A percentile compares a stretch with the other conserved stretches of the same genome.
Conservation (phyloP, 2,888 invertebrate species). For the Melanotus villosus region DNA sequence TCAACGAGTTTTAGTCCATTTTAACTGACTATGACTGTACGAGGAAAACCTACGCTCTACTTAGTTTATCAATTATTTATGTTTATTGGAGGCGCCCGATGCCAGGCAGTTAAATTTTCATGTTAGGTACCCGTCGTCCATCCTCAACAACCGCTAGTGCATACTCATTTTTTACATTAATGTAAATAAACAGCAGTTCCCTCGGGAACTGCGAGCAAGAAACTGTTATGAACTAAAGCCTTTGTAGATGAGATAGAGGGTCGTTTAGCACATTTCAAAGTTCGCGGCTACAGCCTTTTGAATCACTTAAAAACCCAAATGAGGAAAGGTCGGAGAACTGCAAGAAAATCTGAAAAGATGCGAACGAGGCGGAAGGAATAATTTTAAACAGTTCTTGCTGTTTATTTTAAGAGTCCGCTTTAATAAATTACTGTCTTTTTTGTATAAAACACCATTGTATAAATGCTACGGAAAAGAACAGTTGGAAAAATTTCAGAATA, state of each 20-base stretch:
- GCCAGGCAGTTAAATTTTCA: conserved; percentile 7
- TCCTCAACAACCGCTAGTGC: background rate
- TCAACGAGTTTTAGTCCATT: conserved; percentile 13
- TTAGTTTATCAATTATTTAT: conserved; percentile 9
- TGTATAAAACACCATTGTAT: too few relatives aligned
- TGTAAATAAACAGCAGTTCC: conserved; percentile 6
- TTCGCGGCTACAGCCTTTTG: conserved; percentile 20
- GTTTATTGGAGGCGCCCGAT: conserved; percentile 11
- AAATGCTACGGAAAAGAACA: too few relatives aligned
- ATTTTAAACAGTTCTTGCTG: too few relatives aligned
- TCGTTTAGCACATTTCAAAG: conserved; percentile 19
- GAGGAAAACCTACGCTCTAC: background rate
- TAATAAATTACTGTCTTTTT: too few relatives aligned
- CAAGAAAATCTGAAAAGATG: conserved; percentile 12
- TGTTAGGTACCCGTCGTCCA: conserved; percentile 13
- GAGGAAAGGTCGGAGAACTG: conserved; percentile 13
- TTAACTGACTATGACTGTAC: conserved; percentile 4
- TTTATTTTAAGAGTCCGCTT: too few relatives aligned
- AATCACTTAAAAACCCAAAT: conserved; percentile 19
- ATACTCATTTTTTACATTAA: conserved; percentile 10
- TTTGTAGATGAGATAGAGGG: conserved; percentile 24
- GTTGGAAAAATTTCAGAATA: too few relatives aligned
- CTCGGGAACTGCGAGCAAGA: background rate
- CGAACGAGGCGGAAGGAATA: too few relatives aligned
- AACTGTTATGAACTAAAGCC: conserved; percentile 14